Conservation (phyloP, 2,113 vertebrate species). For the Parus major region DNA sequence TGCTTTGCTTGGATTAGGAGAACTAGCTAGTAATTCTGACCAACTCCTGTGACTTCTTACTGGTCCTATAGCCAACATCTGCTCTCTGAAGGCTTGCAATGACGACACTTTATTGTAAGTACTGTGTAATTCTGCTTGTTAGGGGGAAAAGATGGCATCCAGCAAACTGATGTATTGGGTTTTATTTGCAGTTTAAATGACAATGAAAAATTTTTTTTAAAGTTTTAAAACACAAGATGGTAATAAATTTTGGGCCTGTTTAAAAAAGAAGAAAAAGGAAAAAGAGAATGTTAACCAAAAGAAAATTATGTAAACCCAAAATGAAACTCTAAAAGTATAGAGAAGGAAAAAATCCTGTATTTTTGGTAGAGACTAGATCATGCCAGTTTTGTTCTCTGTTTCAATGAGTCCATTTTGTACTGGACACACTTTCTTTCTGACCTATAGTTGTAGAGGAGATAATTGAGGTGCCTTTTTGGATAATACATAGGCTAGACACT, state of each 20-base stretch:
- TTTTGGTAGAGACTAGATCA: not conserved
- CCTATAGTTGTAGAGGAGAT: not conserved
- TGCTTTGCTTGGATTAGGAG: not conserved
- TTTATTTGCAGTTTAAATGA: not conserved
- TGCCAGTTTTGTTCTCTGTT: not conserved
- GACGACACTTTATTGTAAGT: not conserved
- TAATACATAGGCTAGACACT: not conserved
- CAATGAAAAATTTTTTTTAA: no score
- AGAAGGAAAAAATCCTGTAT: fast-evolving
- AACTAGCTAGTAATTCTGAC: not conserved
- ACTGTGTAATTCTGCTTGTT: not conserved
- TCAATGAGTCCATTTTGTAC: not conserved
- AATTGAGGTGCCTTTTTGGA: not conserved
- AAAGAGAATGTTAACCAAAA: not conserved
- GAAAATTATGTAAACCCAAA: not conserved
- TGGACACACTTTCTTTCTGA: fast-evolving
- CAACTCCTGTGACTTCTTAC: not conserved
- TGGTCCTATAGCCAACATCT: not conserved
- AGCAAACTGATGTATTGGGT: not conserved
- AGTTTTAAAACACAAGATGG: not conserved
- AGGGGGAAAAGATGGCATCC: not conserved
- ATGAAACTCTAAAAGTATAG: not conserved
- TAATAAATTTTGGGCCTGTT: not conserved
- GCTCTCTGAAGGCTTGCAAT: not conserved
- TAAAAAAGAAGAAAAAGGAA: not conserved